These are phyloP conservation scores for Cydia splendana DNA, from an alignment of 1,140 invertebrate genomes.

Conservation along the genomic window DNA sequence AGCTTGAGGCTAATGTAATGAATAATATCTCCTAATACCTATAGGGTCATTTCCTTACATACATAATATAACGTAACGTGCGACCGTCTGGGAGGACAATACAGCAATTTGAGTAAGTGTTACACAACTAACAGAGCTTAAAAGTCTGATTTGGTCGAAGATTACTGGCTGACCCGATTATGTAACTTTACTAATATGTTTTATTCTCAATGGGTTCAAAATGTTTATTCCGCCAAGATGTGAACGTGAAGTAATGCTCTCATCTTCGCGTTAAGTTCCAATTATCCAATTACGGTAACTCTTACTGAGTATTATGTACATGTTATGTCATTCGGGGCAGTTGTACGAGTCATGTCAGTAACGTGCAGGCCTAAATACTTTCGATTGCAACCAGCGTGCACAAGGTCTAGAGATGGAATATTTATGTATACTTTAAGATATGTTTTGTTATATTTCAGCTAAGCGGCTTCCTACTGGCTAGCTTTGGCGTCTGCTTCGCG, in stretches of 20 bases:
- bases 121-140: constrained; percentile 18
- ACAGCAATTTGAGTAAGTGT: constrained; percentile 4
- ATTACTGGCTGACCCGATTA: constrained; percentile 17
- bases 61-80: neutral
- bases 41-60: constrained; percentile 1
- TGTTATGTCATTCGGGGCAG: constrained; percentile 42
- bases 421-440: neutral
- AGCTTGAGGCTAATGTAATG: too few species aligned
- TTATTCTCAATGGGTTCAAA: neutral
- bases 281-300: constrained; percentile 7
- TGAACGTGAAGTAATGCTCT: constrained; percentile 19
- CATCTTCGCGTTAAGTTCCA: neutral
- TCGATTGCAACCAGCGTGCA: constrained; percentile 48
- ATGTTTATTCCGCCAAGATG: neutral
- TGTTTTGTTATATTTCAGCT: constrained; percentile 67
- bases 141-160: constrained; percentile 7
- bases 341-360: neutral
- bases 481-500: constrained; percentile 70
- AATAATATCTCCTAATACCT: constrained; percentile 6
- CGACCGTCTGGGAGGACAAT: constrained; percentile 19
- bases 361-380: constrained; percentile 43
- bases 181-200: neutral
- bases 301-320: constrained; percentile 23
- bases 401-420: neutral
- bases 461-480: constrained; percentile 69